Evolutionary conservation across 2,888 invertebrate species (phyloP), one percentile per base, ranked within the genome.

Genomic region (Thereva unica): DNA sequence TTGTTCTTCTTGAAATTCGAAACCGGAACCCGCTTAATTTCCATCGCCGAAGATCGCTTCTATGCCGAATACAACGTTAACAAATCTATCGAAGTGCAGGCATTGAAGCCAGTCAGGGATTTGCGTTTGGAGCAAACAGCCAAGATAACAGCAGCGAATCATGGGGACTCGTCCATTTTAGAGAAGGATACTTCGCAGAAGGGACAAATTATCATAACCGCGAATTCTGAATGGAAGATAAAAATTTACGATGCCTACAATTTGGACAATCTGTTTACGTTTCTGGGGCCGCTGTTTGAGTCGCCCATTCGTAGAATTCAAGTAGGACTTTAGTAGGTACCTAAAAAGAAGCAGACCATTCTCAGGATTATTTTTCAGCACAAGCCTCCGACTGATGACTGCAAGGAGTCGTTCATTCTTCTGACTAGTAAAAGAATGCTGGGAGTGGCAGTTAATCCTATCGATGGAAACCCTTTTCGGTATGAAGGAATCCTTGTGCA

Each of bases 391-490:
- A 8, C 3, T 5, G 59, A 59, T 4, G 40, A n/a, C 4, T 12
- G 8, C 34, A 0, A 9, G 38, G 45, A 63, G 9, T 37, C 56
- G 37, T 34, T 67, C 37, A 52, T 67, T 7, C 44, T 68, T 42
- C 8, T 68, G 4, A 52, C 61, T 1, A 68, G 61, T 8, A 54
- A 47, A 1, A 68, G 63, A 72, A 84, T 87, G 71, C 83, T 91
- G 5, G 91, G 91, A 0, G 76, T 91, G 23, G 87, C 89, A 75
- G 84, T 86, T 69, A 75, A 89, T 74, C 90, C 91, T 0, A 78
- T 89, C 0, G 89, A 90, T 75, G 92, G 91, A 0, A 91, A 91
- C 77, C 91, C 91, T 4, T 90, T 86, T 81, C 86, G 84, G 73
- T 85, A 84, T 71, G 80, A 85, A 0, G 87, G 84, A 1, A 76